Conservation (phyloP, 2,888 invertebrate species). For the Trichopria drosophilae region DNA sequence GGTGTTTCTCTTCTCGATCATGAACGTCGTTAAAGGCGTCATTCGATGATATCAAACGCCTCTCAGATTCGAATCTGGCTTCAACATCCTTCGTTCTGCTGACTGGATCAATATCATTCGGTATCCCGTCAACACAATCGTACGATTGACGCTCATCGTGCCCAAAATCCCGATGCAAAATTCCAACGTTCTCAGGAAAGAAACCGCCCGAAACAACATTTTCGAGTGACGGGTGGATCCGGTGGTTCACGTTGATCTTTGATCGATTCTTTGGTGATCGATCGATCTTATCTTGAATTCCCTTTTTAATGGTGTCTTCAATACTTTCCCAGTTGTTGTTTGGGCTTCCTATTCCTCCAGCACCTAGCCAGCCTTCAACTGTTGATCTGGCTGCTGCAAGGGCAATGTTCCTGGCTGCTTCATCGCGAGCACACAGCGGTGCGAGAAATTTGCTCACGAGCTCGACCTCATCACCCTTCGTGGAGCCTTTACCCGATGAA, state of each 20-base stretch:
- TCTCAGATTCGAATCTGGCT: conserved; percentile 45
- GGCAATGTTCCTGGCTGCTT: conserved; percentile 60
- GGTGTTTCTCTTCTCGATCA: conserved; percentile 37
- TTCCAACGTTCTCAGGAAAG: conserved; percentile 46
- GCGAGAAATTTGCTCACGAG: conserved; percentile 61
- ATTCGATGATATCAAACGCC: conserved; percentile 46
- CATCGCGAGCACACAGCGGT: conserved; percentile 62
- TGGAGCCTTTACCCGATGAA: conserved; percentile 35
- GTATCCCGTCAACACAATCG: conserved; percentile 50
- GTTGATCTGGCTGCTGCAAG: conserved; percentile 61
- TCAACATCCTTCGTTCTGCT: conserved; percentile 39
- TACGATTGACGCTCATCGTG: conserved; percentile 42
- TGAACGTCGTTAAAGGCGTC: conserved; percentile 46
- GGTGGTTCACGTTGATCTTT: conserved; percentile 10
- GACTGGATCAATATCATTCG: conserved; percentile 33
- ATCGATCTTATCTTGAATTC: no score
- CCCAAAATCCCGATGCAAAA: conserved; percentile 8
- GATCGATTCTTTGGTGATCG: no score
- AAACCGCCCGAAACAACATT: conserved; percentile 48
- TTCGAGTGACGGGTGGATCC: conserved; percentile 39
- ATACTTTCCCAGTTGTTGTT: background rate
- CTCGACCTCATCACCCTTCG: conserved; percentile 58
- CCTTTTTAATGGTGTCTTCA: no score
- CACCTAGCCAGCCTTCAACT: conserved; percentile 62
- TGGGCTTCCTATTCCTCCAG: conserved; percentile 60